A percentile compares a stretch with the other conserved stretches of the same genome.
phyloP scores from a whole-genome alignment of 64 coral and sea anemone species.

The Acropora yongei region DNA sequence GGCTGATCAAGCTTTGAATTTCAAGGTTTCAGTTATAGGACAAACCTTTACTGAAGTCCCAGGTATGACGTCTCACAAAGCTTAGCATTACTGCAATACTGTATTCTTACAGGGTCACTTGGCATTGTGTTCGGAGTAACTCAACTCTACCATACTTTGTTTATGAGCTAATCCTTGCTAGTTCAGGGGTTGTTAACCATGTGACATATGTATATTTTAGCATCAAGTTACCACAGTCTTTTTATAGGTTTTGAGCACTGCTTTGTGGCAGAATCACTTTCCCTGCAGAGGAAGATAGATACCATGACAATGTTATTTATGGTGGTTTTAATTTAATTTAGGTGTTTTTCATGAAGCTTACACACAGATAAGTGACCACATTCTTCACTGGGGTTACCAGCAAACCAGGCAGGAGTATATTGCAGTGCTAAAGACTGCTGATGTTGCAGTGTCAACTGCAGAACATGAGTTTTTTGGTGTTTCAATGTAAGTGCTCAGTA shows the following conservation, averaged over 20 bases:
- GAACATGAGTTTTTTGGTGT: slow-evolving; percentile 98
- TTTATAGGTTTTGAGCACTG: too few relatives aligned
- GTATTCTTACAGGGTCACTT: too few relatives aligned
- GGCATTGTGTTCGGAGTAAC: too few relatives aligned
- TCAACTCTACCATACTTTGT: too few relatives aligned
- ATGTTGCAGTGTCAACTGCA: slow-evolving; percentile 89
- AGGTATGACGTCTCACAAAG: slow-evolving; percentile 35
- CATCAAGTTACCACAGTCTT: too few relatives aligned
- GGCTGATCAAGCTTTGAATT: slow-evolving; percentile 61
- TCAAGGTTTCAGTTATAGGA: slow-evolving; percentile 88
- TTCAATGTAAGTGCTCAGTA: slow-evolving; percentile 76
- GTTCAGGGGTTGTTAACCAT: too few relatives aligned
- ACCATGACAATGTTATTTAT: too few relatives aligned
- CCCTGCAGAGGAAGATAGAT: too few relatives aligned
- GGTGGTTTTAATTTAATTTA: slow-evolving; percentile 10
- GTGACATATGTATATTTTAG: too few relatives aligned
- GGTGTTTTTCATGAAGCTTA: slow-evolving; percentile 76
- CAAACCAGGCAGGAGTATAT: slow-evolving; percentile 73
- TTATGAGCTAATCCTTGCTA: too few relatives aligned
- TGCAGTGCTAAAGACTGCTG: slow-evolving; percentile 69
- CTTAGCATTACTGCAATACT: neutral
- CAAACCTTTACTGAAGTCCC: slow-evolving; percentile 84
- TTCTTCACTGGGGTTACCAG: slow-evolving; percentile 87
- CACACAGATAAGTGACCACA: slow-evolving; percentile 24
- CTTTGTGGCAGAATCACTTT: too few relatives aligned